Base-by-base conservation (phyloP, 2,888 invertebrate genomes). In the Ctena decussata region DNA sequence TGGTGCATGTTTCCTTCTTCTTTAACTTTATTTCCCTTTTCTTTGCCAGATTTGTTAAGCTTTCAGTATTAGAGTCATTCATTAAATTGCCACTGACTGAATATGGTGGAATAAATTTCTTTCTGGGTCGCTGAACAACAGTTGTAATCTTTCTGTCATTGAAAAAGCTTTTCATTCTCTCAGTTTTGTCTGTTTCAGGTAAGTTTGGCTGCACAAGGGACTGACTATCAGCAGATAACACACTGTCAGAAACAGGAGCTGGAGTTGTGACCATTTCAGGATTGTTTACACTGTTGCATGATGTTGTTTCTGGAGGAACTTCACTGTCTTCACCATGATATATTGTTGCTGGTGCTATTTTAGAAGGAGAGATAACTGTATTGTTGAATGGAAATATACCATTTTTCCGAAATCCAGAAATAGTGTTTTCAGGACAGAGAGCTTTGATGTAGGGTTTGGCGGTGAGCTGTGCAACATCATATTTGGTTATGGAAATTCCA, bases 31-130 rank as follows among this genome's bases (percentile, higher is more conserved):
- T n/a, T 49, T 49, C 49, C 5, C 49, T 21, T n/a, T 49, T 49
- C 5, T 21, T 49, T 5, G 49, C 49, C 5, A 15, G 49, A 49
- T 21, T 49, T 49, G 12, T 49, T 5, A 49, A 5, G 15, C 3
- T 5, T 21, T 49, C 49, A 49, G 21, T 49, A n/a, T 49, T 49
- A 5, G 49, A 49, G 8, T 49, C 27, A 5, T 69, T 71, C 71
- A 71, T 37, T 27, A 71, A 27, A 21, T n/a, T 71, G 3, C 71
- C 71, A n/a, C 24, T n/a, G 24, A 69, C 37, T n/a, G 11, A 5
- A 71, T 37, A 71, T 39, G 71, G 71, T 71, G 71, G 6, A 8
- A 71, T n/a, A 41, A 71, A 71, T 21, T 41, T 37, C 71, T 37
- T 71, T 39, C 37, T 71, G 8, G 71, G 71, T 37, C n/a, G 35